Percentiles rank a stretch among this genome's conserved stretches.
phyloP scores from a whole-genome alignment of 2,797 vertebrate species.

The Megaceryle alcyon region DNA sequence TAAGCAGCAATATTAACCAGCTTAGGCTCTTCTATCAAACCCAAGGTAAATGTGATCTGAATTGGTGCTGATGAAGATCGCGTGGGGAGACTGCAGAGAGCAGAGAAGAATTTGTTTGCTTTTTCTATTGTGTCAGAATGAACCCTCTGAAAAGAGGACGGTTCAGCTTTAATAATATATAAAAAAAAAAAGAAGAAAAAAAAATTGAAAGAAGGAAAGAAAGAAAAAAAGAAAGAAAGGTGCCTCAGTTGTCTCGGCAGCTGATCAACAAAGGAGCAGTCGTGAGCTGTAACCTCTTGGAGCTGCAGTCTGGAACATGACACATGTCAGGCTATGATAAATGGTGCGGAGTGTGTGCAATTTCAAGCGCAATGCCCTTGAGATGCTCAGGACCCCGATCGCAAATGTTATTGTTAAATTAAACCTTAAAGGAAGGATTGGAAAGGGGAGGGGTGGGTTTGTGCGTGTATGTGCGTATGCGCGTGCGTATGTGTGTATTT shows the following conservation, averaged over 20 bases:
- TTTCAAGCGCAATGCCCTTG: constrained; percentile 99
- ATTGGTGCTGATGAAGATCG: background rate
- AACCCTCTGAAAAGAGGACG: constrained; percentile 53
- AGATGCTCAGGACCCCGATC: constrained; percentile 97
- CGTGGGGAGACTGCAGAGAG: background rate
- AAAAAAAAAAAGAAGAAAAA: background rate
- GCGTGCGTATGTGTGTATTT: background rate
- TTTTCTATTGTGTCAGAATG: constrained; percentile 42
- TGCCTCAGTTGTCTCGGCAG: constrained; percentile 85
- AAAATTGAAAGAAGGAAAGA: constrained; percentile 19
- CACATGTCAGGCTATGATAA: constrained; percentile 99
- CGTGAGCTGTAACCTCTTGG: constrained; percentile 98
- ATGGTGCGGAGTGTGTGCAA: constrained; percentile 99
- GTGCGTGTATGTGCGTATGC: background rate
- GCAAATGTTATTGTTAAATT: constrained; percentile 99
- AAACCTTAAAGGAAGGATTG: constrained; percentile 94
- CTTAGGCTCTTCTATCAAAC: background rate
- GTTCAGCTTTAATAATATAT: constrained; percentile 79
- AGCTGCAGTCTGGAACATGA: constrained; percentile 98
- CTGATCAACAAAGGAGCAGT: constrained; percentile 99
- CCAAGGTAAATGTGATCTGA: constrained; percentile 36
- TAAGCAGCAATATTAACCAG: constrained; percentile 62
- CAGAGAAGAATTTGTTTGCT: background rate
- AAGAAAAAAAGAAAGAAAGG: constrained; percentile 79
- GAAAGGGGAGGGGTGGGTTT: constrained; percentile 72